These are phyloP conservation scores for Julus scandinavius DNA, from an alignment of 2,888 invertebrate genomes.

Conservation along the genomic window DNA sequence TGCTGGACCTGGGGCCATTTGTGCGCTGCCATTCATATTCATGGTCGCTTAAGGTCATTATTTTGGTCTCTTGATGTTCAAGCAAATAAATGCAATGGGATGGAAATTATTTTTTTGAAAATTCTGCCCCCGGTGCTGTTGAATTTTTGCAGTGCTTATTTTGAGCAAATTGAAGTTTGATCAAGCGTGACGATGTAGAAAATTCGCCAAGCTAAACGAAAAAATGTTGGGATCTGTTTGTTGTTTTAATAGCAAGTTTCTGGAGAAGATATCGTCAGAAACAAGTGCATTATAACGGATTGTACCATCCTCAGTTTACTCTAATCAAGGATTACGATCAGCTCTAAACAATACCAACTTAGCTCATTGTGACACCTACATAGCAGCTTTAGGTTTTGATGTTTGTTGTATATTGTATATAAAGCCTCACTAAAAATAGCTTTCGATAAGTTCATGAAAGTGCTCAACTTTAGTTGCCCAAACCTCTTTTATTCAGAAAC, in stretches of 20 bases:
- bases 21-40: conserved; percentile 14
- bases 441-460: too few species aligned
- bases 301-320: background rate
- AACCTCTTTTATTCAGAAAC: too few species aligned
- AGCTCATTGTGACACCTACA: too few species aligned
- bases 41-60: background rate
- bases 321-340: background rate
- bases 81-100: conserved; percentile 11
- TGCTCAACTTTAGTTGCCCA: too few species aligned
- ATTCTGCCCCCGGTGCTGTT: background rate
- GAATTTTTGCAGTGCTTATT: background rate
- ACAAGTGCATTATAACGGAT: background rate
- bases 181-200: background rate
- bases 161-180: background rate
- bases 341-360: too few species aligned
- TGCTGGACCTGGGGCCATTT: background rate
- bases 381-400: too few species aligned
- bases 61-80: background rate
- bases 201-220: background rate
- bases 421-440: too few species aligned
- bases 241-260: background rate
- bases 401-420: too few species aligned
- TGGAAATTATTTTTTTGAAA: conserved; percentile 13
- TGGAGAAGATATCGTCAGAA: background rate
- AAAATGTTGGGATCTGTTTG: background rate